Percentiles rank a stretch among this genome's conserved stretches.
These are phyloP conservation scores for Atherinosoma microstoma DNA, from an alignment of 2,797 vertebrate genomes.

Conservation along the genomic window DNA sequence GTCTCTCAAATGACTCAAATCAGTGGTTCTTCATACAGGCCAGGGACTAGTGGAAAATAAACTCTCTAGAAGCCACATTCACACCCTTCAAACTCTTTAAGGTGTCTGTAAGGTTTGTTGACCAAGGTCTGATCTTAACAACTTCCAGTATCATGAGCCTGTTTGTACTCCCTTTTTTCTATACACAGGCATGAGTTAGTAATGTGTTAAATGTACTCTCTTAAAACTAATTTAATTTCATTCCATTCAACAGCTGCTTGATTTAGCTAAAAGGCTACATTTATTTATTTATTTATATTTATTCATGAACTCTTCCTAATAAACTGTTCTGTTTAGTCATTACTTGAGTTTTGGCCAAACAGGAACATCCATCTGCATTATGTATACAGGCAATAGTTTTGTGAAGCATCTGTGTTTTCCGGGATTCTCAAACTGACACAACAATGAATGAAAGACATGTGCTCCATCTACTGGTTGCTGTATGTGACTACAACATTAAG, in stretches of 20 bases:
- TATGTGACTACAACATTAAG: slow-evolving; percentile 30
- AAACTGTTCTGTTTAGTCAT: no score
- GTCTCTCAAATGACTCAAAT: neutral
- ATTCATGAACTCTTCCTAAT: no score
- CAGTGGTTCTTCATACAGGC: neutral
- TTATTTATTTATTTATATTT: no score
- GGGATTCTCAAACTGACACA: neutral
- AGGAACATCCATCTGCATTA: neutral
- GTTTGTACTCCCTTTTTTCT: neutral
- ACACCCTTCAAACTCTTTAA: no score
- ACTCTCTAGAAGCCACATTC: no score
- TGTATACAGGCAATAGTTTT: neutral
- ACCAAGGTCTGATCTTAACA: neutral
- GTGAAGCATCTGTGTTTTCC: accelerated
- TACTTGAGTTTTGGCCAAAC: no score
- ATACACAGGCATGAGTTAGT: neutral
- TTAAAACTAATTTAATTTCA: no score
- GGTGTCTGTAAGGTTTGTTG: neutral
- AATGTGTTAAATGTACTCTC: no score
- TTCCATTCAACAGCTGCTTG: no score
- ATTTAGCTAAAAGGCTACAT: no score
- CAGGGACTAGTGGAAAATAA: no score
- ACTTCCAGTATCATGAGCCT: neutral
- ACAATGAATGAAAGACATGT: neutral
- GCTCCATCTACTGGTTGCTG: slow-evolving; percentile 55